Evolutionary conservation across 2,888 invertebrate genomes (phyloP).

Genomic region (Acanthosoma haemorrhoidale): DNA sequence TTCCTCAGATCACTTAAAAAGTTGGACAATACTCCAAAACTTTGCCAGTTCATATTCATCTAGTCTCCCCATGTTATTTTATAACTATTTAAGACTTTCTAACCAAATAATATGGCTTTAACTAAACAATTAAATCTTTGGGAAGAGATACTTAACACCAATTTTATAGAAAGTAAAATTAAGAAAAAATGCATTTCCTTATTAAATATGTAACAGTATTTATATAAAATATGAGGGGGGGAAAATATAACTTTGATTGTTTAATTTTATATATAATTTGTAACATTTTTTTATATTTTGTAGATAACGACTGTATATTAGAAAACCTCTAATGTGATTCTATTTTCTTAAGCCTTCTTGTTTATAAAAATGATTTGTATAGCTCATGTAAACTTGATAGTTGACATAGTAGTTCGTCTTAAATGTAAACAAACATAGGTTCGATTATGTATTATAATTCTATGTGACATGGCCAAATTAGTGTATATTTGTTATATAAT

Average conservation of each 20-base stretch:
- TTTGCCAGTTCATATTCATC: neutral
- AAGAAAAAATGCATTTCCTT: conserved; percentile 14
- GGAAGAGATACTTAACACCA: conserved; percentile 17
- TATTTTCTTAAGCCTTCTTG: conserved; percentile 26
- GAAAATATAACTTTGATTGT: neutral
- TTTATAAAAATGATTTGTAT: conserved; percentile 9
- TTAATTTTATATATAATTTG: conserved; percentile 12
- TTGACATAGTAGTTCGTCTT: neutral
- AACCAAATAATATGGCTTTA: conserved; percentile 23
- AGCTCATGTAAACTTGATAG: neutral
- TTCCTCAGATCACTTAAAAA: neutral
- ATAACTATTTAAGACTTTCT: conserved; percentile 12
- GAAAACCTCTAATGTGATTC: conserved; percentile 21
- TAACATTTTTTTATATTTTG: neutral
- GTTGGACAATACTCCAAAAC: conserved; percentile 1
- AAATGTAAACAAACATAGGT: neutral
- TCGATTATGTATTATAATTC: neutral
- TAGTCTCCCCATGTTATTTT: conserved; percentile 8
- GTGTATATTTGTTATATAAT: conserved; percentile 25
- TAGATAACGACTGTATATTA: neutral
- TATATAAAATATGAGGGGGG: neutral
- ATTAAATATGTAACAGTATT: conserved; percentile 5
- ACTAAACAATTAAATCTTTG: conserved; percentile 2
- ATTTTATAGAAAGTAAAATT: conserved; percentile 9
- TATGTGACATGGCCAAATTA: conserved; percentile 21